Conservation (phyloP, 2,797 vertebrate species). For the Dipus sagitta region DNA sequence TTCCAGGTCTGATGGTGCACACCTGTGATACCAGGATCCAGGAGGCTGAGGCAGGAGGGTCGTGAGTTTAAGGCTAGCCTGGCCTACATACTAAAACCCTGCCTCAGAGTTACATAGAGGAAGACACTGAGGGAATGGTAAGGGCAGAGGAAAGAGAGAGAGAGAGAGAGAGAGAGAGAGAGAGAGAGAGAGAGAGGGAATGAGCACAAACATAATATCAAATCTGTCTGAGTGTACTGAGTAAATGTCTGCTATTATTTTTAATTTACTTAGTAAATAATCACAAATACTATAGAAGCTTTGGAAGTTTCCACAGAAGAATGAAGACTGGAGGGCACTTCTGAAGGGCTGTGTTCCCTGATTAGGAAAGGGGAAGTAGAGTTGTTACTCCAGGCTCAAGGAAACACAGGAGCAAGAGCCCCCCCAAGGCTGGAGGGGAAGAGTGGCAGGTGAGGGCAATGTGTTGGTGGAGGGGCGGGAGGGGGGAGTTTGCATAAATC, state of each 20-base stretch:
- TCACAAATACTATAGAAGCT: background rate
- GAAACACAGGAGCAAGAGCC: background rate
- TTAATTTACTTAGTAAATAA: constrained; percentile 29
- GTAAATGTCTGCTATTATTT: constrained; percentile 5
- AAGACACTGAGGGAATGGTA: background rate
- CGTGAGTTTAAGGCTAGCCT: background rate
- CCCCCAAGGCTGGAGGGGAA: background rate
- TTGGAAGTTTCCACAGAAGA: background rate
- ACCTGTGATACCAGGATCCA: background rate
- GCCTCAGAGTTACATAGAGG: background rate
- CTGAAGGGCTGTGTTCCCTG: background rate
- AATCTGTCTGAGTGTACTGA: background rate
- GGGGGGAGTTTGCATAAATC: background rate
- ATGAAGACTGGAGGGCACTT: background rate
- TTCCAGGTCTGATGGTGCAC: background rate
- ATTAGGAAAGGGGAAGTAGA: background rate
- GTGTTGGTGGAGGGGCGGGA: background rate
- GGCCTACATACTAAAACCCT: background rate
- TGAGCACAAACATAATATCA: background rate
- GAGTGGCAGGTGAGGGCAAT: too few relatives aligned
- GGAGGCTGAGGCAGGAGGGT: background rate
- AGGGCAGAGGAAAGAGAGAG: background rate
- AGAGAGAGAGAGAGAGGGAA: background rate
- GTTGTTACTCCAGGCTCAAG: background rate
- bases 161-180: background rate